These are phyloP conservation scores for Odontocerum albicorne DNA, from an alignment of 2,888 invertebrate genomes.

Conservation along the genomic window DNA sequence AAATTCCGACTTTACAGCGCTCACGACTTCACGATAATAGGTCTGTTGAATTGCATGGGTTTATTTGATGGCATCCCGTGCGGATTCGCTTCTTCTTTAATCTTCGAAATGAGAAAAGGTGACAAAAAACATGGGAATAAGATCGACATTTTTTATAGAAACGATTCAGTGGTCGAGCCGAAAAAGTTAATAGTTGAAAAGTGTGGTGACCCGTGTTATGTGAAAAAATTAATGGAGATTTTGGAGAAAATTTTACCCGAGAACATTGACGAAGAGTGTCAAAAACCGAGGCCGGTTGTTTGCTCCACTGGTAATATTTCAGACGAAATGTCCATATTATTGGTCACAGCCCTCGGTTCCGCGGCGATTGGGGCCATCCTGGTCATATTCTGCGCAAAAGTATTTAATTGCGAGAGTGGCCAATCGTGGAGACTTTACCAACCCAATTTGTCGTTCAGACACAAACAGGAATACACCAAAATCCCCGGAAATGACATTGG, in stretches of 20 bases:
- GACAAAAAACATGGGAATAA: background rate
- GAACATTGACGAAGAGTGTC: slow-evolving; percentile 23
- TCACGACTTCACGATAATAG: slow-evolving; percentile 28
- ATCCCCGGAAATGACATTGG: too few relatives aligned
- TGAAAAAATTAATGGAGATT: slow-evolving; percentile 12
- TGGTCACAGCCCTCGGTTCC: slow-evolving; percentile 11
- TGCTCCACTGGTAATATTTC: background rate
- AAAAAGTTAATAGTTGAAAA: background rate
- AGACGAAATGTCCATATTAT: slow-evolving; percentile 7
- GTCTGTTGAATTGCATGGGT: slow-evolving; percentile 23
- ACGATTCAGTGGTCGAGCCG: slow-evolving; percentile 9
- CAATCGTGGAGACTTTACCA: slow-evolving; percentile 3
- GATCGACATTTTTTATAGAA: slow-evolving; percentile 23
- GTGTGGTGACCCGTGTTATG: slow-evolving; percentile 22
- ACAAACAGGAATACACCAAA: too few relatives aligned
- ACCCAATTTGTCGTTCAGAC: too few relatives aligned
- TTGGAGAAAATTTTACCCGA: slow-evolving; percentile 15
- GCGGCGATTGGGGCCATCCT: slow-evolving; percentile 16
- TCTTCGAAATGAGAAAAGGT: slow-evolving; percentile 24
- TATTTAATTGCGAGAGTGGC: background rate
- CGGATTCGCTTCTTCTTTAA: slow-evolving; percentile 26
- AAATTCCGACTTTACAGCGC: slow-evolving; percentile 26
- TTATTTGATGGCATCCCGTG: slow-evolving; percentile 23
- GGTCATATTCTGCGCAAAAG: slow-evolving; percentile 11
- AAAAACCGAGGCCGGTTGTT: background rate